Evolutionary conservation across 2,113 vertebrate genomes (phyloP).

Genomic region (Pao palembangensis): DNA sequence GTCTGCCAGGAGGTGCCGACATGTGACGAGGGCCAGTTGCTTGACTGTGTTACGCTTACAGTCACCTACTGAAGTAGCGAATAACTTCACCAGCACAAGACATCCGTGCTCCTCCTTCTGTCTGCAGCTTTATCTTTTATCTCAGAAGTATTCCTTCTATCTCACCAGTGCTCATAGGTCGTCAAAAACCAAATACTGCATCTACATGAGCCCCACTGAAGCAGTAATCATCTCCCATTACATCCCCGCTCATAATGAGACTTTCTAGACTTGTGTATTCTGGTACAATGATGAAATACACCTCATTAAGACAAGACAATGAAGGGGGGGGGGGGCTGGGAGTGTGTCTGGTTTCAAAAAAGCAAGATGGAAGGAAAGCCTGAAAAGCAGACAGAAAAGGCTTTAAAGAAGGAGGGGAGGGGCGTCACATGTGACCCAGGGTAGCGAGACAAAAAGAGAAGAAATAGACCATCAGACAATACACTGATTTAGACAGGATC

Average conservation of each 20-base stretch:
- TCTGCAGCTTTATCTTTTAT: not conserved
- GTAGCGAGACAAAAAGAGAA: no score
- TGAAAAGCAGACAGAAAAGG: no score
- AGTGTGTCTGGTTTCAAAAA: not conserved
- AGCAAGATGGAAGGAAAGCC: not conserved
- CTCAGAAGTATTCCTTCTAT: not conserved
- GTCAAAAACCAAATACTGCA: slow-evolving; percentile 7
- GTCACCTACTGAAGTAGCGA: no score
- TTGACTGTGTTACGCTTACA: no score
- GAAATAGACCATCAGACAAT: no score
- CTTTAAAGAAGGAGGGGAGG: no score
- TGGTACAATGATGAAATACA: slow-evolving; percentile 14
- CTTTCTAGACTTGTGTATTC: slow-evolving; percentile 32
- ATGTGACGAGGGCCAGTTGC: no score
- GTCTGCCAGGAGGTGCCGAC: no score
- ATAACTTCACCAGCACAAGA: not conserved
- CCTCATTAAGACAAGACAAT: slow-evolving; percentile 26
- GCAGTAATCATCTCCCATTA: slow-evolving; percentile 36
- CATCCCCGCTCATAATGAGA: slow-evolving; percentile 17
- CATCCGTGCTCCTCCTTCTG: not conserved
- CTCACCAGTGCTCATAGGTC: not conserved
- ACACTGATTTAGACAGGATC: no score
- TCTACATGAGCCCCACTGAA: slow-evolving; percentile 21
- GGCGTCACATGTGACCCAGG: no score
- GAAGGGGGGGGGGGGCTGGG: not conserved